A percentile compares a stretch with the other conserved stretches of the same genome.
Evolutionary conservation across 2,113 vertebrate species (phyloP).

Genomic region (Platichthys flesus): DNA sequence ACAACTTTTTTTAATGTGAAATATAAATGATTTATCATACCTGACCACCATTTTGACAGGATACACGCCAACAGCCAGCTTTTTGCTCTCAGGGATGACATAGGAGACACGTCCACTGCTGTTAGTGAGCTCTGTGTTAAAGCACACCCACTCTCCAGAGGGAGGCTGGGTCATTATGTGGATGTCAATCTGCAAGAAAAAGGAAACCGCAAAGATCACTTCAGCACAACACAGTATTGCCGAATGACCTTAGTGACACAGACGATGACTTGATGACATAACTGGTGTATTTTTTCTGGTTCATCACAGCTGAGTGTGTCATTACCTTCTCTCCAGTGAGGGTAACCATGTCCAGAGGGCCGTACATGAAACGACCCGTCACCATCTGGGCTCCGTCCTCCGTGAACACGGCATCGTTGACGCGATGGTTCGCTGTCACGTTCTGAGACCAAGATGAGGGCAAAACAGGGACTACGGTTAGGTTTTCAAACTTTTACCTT

Average conservation of each 20-base stretch:
- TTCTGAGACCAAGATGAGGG: constrained; percentile 82
- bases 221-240: neutral
- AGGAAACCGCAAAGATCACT: neutral
- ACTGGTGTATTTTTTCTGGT: neutral
- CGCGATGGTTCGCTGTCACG: constrained; percentile 95
- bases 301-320: neutral
- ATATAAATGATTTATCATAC: constrained; percentile 62
- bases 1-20: neutral
- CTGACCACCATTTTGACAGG: constrained; percentile 99
- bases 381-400: constrained; percentile 92
- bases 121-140: constrained; percentile 94
- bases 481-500: too few species aligned
- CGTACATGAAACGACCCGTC: constrained; percentile 95
- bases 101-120: constrained; percentile 95
- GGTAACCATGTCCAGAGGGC: constrained; percentile 98
- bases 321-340: constrained; percentile 96
- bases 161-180: constrained; percentile 98
- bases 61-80: constrained; percentile 93
- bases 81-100: constrained; percentile 86
- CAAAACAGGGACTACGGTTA: neutral
- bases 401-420: constrained; percentile 90
- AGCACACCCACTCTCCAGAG: constrained; percentile 94
- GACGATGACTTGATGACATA: neutral
- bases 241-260: neutral
- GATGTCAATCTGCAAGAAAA: constrained; percentile 89